Evolutionary conservation across 2,113 vertebrate genomes (phyloP), one percentile per base, ranked within the genome.

Genomic region (Nothobranchius furzeri): DNA sequence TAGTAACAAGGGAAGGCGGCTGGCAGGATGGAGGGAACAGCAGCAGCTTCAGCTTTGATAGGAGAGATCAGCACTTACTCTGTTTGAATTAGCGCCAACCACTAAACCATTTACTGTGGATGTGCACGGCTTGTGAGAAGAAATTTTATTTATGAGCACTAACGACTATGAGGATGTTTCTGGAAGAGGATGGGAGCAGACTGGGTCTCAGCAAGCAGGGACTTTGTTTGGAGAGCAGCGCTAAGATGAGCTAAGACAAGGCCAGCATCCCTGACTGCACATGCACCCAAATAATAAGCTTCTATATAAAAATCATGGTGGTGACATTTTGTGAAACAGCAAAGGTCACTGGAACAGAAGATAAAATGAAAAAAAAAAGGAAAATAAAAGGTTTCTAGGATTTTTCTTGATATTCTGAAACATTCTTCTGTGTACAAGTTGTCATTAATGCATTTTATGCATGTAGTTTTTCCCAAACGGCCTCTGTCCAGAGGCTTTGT

Each of bases 1-100:
- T 79, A 77, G 85, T 83, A 89, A 88, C 82, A 85, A 59, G 67
- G 60, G 66, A 62, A 45, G 52, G 65, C 55, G 47, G 75, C 79
- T 61, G 42, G 60, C 24, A 13, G 57, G 40, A 52, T 51, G 24
- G 36, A 75, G 49, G 60, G 60, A 64, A 49, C 10, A 51, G 35
- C 10, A 51, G 35, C 42, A 79, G 68, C 70, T 61, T 53, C 42
- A 65, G 60, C 63, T 62, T 67, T 72, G 60, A 70, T 4, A 43
- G 60, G 35, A 40, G 45, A 45, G 14, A 57, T 52, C 59, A 15
- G 20, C 40, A 12, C 30, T 68, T 30, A 37, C 68, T 54, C 48
- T 64, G 60, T 56, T 37, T 65, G 47, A 25, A n/a, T 60, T 55
- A 37, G 3, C 42, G 40, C 59, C 60, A 75, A 46, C 20, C 40